These are phyloP conservation scores for Peromyscus attwateri DNA, from an alignment of 2,797 vertebrate genomes.

Conservation along the genomic window DNA sequence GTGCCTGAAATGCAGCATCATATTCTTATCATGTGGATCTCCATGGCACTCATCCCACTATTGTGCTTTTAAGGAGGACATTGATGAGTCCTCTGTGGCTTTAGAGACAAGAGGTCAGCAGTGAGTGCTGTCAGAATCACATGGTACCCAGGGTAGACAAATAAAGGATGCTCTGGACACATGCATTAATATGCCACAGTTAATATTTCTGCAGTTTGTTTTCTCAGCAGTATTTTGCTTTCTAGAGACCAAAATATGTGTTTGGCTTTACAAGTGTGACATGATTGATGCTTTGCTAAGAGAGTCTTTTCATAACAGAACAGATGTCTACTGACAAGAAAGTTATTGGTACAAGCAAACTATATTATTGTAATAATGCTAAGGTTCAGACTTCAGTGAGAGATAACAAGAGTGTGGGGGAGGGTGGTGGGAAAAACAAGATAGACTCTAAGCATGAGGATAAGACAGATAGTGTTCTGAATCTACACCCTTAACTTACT, in stretches of 20 bases:
- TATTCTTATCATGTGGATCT: slow-evolving; percentile 4
- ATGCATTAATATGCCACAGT: slow-evolving; percentile 61
- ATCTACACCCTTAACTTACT: background rate
- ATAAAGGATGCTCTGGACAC: slow-evolving; percentile 36
- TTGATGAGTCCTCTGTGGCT: slow-evolving; percentile 61
- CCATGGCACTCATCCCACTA: background rate
- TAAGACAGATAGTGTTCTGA: background rate
- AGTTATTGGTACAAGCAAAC: slow-evolving; percentile 78
- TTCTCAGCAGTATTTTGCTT: slow-evolving; percentile 79
- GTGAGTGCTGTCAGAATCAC: slow-evolving; percentile 55
- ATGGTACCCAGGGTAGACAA: slow-evolving; percentile 11
- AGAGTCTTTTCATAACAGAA: slow-evolving; percentile 75
- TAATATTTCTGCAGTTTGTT: slow-evolving; percentile 78
- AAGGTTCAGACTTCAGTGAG: slow-evolving; percentile 66
- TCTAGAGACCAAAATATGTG: slow-evolving; percentile 74
- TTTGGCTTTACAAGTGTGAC: slow-evolving; percentile 76
- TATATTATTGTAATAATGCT: slow-evolving; percentile 69
- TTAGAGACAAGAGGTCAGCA: slow-evolving; percentile 52
- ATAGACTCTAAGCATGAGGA: background rate
- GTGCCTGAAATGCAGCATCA: background rate
- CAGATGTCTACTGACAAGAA: slow-evolving; percentile 82
- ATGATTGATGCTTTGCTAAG: slow-evolving; percentile 80
- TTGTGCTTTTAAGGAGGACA: slow-evolving; percentile 7
- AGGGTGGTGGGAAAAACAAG: background rate
- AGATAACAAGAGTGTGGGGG: background rate